Evolutionary conservation across 64 coral and sea anemone species (phyloP), one percentile per base, ranked within the genome.

Genomic region (Montipora sp.): DNA sequence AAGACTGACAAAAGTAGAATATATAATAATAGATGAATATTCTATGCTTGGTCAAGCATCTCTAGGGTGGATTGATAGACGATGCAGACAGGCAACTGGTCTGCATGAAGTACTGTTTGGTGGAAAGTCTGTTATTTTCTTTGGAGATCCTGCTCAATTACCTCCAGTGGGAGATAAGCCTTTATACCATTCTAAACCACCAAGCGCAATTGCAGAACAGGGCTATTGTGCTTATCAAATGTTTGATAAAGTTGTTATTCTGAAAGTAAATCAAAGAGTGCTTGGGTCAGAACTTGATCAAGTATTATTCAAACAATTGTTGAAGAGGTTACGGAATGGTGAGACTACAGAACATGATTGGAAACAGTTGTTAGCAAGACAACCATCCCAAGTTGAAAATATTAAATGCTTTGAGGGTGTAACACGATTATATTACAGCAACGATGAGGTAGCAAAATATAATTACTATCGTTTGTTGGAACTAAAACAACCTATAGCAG

Each of bases 1-100:
- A 55, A 55, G 51, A 55, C 6, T 55, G 51, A 55, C 9, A 55
- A 5, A 55, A 9, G 51, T 55, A 9, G 51, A 55, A 7, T 55
- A 55, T 9, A 55, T 55, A 55, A 55, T 55, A 55, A 55, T 55
- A 55, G 51, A 55, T 55, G 83, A 87, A 43, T 87, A 87, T 74
- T 74, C 70, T 48, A 88, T 89, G 87, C 87, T 89, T 78, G 74
- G 87, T 22, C 87, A 89, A 89, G 58, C 27, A 78, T 61, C 87
- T 18, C 49, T 89, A 59, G 87, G 87, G 63, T 89, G 87, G 75
- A 89, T 89, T 89, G 87, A 89, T 70, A 75, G 48, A 50, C 87
- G 11, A 47, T 55, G 51, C 51, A 55, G 51, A 55, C 51, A 55
- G 51, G 51, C 51, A 55, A 55, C 51, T 55, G 51, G 51, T 55